A percentile compares a stretch with the other conserved stretches of the same genome.
Conservation (phyloP, 2,797 vertebrate genomes). For the Bufotes viridis region DNA sequence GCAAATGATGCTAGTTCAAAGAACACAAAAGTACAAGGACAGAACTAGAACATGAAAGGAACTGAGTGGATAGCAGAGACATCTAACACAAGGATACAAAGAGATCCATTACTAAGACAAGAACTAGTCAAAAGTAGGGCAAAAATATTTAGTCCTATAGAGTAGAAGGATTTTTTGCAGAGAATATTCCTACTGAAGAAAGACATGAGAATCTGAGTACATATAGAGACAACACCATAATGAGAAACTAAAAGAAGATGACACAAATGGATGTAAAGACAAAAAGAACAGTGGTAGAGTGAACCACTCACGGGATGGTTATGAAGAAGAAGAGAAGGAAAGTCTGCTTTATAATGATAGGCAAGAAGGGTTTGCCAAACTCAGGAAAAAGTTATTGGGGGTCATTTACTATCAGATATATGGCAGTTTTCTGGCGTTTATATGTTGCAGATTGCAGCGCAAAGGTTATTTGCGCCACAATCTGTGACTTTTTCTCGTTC, state of each 20-base stretch:
- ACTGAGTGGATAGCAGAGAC: background rate
- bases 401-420: no score
- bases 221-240: background rate
- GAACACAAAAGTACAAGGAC: background rate
- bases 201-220: background rate
- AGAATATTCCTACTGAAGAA: background rate
- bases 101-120: constrained; percentile 17
- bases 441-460: no score
- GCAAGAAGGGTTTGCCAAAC: background rate
- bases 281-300: background rate
- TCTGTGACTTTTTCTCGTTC: no score
- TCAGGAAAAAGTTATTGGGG: no score
- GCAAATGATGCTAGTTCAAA: constrained; percentile 30
- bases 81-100: constrained; percentile 13
- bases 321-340: background rate
- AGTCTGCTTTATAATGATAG: background rate
- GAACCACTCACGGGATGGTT: background rate
- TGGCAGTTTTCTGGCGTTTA: no score
- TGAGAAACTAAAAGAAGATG: background rate
- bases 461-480: no score
- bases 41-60: constrained; percentile 1
- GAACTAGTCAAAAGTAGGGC: constrained; percentile 22
- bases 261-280: background rate
- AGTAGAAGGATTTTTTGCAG: background rate
- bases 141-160: background rate